phyloP scores from a whole-genome alignment of 1,140 invertebrate species.

The Zaprionus capensis region DNA sequence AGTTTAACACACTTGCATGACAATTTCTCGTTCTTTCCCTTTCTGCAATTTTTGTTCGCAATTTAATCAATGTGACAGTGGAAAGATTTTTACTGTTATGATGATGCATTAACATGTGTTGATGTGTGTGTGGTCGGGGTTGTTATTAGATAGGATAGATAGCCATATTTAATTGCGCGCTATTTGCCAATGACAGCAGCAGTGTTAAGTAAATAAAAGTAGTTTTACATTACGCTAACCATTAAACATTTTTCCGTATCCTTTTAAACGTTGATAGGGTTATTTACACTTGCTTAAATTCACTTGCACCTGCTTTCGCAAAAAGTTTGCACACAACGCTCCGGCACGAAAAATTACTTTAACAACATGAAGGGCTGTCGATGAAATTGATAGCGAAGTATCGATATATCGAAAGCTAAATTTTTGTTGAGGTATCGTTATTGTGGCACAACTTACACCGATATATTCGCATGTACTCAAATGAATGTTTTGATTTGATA shows the following conservation, averaged over 20 bases:
- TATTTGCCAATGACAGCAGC: neutral
- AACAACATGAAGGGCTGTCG: constrained; percentile 17
- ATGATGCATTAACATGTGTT: constrained; percentile 10
- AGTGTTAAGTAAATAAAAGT: neutral
- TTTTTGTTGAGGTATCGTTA: neutral
- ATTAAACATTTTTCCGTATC: constrained; percentile 41
- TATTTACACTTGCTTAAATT: constrained; percentile 25
- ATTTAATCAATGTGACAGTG: constrained; percentile 26
- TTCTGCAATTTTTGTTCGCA: constrained; percentile 20
- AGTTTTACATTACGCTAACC: constrained; percentile 22
- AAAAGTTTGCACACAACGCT: neutral
- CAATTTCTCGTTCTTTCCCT: constrained; percentile 29
- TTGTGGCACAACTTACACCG: neutral
- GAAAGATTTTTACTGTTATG: constrained; percentile 24
- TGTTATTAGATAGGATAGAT: constrained; percentile 9
- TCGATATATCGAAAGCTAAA: constrained; percentile 6
- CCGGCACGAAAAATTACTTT: constrained; percentile 25
- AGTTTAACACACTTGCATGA: neutral
- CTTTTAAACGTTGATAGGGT: constrained; percentile 6
- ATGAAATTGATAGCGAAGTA: neutral
- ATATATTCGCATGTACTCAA: neutral
- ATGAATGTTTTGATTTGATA: neutral
- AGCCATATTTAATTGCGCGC: constrained; percentile 8
- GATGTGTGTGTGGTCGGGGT: constrained; percentile 2
- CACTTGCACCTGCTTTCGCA: constrained; percentile 10